phyloP scores from a whole-genome alignment of 2,888 invertebrate genomes.

The Notocelia uddmanniana region DNA sequence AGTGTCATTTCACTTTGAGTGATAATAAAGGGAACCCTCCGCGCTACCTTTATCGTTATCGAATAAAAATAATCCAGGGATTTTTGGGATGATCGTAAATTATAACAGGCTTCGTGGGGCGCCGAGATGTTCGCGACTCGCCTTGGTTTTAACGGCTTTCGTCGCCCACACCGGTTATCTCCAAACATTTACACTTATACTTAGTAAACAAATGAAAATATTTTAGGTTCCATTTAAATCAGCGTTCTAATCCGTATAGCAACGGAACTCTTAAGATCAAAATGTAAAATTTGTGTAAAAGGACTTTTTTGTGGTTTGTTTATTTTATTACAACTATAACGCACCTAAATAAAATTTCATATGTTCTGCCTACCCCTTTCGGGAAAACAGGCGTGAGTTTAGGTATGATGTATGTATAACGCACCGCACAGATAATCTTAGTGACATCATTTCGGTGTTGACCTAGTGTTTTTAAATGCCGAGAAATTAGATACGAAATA shows the following conservation, averaged over 20 bases:
- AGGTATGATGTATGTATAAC: too few species aligned
- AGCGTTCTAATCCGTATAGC: conserved; percentile 33
- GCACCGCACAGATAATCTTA: too few species aligned
- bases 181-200: conserved; percentile 38
- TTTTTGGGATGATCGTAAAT: conserved; percentile 85
- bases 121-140: conserved; percentile 59
- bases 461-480: too few species aligned
- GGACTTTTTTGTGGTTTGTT: not conserved
- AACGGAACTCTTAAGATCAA: conserved; percentile 3
- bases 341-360: too few species aligned
- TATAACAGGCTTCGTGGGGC: conserved; percentile 77
- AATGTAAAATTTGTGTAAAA: not conserved
- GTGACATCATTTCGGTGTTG: too few species aligned
- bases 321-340: too few species aligned
- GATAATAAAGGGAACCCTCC: conserved; percentile 85
- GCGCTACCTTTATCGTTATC: conserved; percentile 85
- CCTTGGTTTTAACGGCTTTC: conserved; percentile 54
- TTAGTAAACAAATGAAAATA: conserved; percentile 35
- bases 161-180: conserved; percentile 31
- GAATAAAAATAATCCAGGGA: conserved; percentile 85
- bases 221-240: conserved; percentile 39
- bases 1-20: conserved; percentile 77
- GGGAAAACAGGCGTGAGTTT: too few species aligned
- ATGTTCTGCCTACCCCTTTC: too few species aligned
- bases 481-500: too few species aligned